Base-by-base conservation (phyloP, 2,888 invertebrate species). In the Cinara cedri region DNA sequence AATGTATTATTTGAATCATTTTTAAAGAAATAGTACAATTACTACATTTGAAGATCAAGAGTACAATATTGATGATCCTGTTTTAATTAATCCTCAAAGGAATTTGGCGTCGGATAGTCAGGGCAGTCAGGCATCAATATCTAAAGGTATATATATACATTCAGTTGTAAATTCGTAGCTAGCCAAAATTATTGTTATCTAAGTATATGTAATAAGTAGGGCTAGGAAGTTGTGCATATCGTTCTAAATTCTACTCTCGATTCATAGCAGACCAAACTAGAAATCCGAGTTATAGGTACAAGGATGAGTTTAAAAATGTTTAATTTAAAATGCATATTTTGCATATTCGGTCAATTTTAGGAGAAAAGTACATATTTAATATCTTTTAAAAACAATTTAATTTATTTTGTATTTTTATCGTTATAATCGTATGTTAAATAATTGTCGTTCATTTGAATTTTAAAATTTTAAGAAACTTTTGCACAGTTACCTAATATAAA, bases 21-120 rank as follows among this genome's bases (percentile, higher is more conserved):
- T 62, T 62, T 62, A 34, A 34, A 62, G 62, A 42, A 62, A 62
- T 62, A 34, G 62, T 62, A 62, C 62, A 34, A 42, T 62, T 34
- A 62, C 34, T 34, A 34, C 62, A 62, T 34, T n/a, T 62, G 62
- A 62, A 34, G 62, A 34, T 21, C 34, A 62, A 62, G 62, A 34
- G 34, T 34, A 8, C 34, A n/a, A 62, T 42, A 62, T 62, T 62
- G 62, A 62, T 62, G 34, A 62, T 62, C 34, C 34, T 62, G 62
- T 62, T 34, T 34, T 34, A 62, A 62, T n/a, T 9, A 42, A 62
- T 34, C 34, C 10, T 62, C 34, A n/a, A n/a, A n/a, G 62, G n/a
- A 42, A 11, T 62, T n/a, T 34, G 62, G 62, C 55, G 10, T 44
- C 44, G 10, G 10, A 44, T 44, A 44, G n/a, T n/a, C n/a, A 8